Base-by-base conservation (phyloP, 1,140 invertebrate species). In the Brachionus rotundiformis region DNA sequence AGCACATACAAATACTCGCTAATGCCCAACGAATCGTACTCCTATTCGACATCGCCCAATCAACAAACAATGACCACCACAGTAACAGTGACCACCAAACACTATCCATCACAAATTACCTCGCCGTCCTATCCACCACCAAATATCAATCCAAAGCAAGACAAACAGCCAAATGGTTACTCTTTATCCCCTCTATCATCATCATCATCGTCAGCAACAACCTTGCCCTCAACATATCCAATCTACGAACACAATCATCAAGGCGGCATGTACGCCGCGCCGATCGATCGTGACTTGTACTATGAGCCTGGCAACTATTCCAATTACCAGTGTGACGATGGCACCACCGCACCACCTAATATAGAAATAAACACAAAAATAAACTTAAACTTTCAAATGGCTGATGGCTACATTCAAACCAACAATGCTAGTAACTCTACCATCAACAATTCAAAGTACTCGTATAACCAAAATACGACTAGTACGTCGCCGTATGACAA, bases 301-400 rank as follows among this genome's bases (percentile, higher is more conserved):
- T 10, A 36, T 33, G 29, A 19, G 63, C 25, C 25, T n/a, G 27
- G 10, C 25, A 61, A 2, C 23, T 39, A 27, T 61, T 25, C 16
- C 11, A 68, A 36, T 1, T 36, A 39, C 16, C 63, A 39, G 16
- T 7, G 11, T 36, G 33, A 68, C 3, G 29, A 36, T n/a, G n/a
- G n/a, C n/a, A n/a, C n/a, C n/a, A n/a, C n/a, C 27, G 10, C 29
- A 19, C 10, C 27, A 23, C 16, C 63, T 3, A 68, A 36, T 31
- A 68, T 68, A 3, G 63, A 68, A 23, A 68, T 68, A 68, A 68
- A 68, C 33, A 68, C 63, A 1, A 68, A 68, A 16, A 68, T 68
- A 36, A 68, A 68, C 36, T 10, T 68, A 3, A 68, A 68, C 16
- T 36, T 68, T 7, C 27, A 68, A 33, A 68, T 68, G 31, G 29